Base-by-base conservation (phyloP, 2,888 invertebrate species). In the Neoascia interrupta region DNA sequence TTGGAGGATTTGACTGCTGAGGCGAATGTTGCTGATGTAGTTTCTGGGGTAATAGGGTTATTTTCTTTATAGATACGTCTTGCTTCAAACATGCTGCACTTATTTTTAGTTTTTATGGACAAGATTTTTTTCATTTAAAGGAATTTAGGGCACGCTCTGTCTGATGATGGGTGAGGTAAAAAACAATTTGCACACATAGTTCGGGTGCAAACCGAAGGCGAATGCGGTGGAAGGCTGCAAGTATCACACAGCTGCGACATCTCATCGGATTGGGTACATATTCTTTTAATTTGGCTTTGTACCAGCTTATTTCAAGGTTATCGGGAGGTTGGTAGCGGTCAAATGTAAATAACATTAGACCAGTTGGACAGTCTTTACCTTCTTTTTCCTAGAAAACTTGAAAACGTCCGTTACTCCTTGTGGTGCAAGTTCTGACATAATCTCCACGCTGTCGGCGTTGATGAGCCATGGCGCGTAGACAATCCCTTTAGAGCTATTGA, bases 331-430 rank as follows among this genome's bases (percentile, higher is more conserved):
- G 13, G 15, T 11, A 63, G 0, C 23, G 11, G n/a, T 63, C 31
- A 5, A 51, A 51, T 1, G 63, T 63, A 5, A 51, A 43, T 1
- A 51, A 10, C 19, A 51, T 51, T 1, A 41, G n/a, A 10, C 34
- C 39, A 0, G 37, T 28, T 1, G 61, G 11, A 1, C 13, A 18
- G n/a, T 34, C 3, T 1, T 34, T 51, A 19, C 21, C 19, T 19
- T 51, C 8, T n/a, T n/a, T n/a, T n/a, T n/a, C n/a, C n/a, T n/a
- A n/a, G n/a, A n/a, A n/a, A n/a, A n/a, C n/a, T n/a, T n/a, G n/a
- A n/a, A n/a, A n/a, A n/a, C n/a, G n/a, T n/a, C n/a, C n/a, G n/a
- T n/a, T n/a, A n/a, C n/a, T n/a, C n/a, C n/a, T n/a, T n/a, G n/a
- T n/a, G n/a, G n/a, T n/a, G n/a, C n/a, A n/a, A n/a, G n/a, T n/a